Evolutionary conservation across 35 echinoderm and acorn worm genomes (phyloP).

Genomic region (Eucidaris tribuloides): DNA sequence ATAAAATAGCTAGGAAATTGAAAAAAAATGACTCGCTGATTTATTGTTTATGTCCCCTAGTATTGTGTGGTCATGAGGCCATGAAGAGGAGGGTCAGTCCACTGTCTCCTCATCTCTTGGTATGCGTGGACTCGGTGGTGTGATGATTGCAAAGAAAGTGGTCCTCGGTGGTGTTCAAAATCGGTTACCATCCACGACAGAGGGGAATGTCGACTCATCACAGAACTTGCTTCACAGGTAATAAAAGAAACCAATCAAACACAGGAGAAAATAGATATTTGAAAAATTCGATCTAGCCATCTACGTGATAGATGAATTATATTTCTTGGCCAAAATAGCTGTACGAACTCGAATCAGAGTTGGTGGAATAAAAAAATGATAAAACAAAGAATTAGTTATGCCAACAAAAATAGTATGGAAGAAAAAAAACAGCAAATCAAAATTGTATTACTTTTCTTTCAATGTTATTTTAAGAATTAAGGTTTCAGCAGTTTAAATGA

Average conservation of each 20-base stretch:
- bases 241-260: neutral
- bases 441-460: too few species aligned
- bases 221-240: constrained; percentile 91
- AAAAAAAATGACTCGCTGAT: neutral
- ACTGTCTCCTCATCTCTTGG: constrained; percentile 92
- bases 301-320: too few species aligned
- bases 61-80: constrained; percentile 93
- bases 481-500: too few species aligned
- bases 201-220: constrained; percentile 60
- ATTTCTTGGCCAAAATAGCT: too few species aligned
- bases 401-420: too few species aligned
- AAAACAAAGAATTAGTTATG: too few species aligned
- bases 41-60: constrained; percentile 19
- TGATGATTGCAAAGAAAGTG: constrained; percentile 95
- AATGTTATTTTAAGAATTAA: too few species aligned
- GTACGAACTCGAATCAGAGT: too few species aligned
- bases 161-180: constrained; percentile 90
- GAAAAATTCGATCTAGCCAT: neutral
- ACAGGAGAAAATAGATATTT: neutral
- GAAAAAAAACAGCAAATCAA: too few species aligned
- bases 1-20: neutral
- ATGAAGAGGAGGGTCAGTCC: constrained; percentile 89
- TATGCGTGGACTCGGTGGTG: constrained; percentile 88
- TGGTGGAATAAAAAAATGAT: too few species aligned
- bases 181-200: constrained; percentile 95